Evolutionary conservation across 2,113 vertebrate species (phyloP).

Genomic region (Brienomyrus brachyistius): DNA sequence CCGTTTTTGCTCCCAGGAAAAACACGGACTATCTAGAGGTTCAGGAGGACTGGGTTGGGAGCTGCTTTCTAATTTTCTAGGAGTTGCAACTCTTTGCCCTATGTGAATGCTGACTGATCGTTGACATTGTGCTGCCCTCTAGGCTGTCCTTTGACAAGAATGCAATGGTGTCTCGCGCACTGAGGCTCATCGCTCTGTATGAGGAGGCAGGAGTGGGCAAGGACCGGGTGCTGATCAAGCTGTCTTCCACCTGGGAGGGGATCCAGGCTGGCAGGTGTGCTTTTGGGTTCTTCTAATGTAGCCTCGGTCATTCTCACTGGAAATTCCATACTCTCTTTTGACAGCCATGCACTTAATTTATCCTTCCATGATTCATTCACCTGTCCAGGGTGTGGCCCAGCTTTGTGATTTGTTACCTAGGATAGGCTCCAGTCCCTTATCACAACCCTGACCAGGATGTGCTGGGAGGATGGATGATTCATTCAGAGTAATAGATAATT

Average conservation of each 20-base stretch:
- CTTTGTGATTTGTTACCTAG: not conserved
- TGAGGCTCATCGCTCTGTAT: conserved; percentile 78
- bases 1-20: not conserved
- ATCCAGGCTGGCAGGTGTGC: conserved; percentile 90
- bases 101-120: not conserved
- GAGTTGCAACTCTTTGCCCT: not conserved
- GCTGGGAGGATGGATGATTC: not conserved
- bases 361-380: not conserved
- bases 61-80: not conserved
- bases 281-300: not conserved
- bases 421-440: not conserved
- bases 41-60: not conserved
- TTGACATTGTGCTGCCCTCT: not conserved
- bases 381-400: not conserved
- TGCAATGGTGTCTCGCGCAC: conserved; percentile 79
- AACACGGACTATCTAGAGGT: not conserved
- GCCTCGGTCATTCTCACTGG: not conserved
- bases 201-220: conserved; percentile 79
- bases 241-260: conserved; percentile 94
- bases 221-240: conserved; percentile 86
- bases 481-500: not conserved
- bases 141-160: conserved; percentile 93
- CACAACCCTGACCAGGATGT: not conserved
- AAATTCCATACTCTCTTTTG: not conserved
- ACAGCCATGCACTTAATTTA: not conserved